Percentiles rank a stretch among this genome's conserved stretches.
Conservation (phyloP, 1,140 invertebrate species). For the Temnothorax nylanderi region DNA sequence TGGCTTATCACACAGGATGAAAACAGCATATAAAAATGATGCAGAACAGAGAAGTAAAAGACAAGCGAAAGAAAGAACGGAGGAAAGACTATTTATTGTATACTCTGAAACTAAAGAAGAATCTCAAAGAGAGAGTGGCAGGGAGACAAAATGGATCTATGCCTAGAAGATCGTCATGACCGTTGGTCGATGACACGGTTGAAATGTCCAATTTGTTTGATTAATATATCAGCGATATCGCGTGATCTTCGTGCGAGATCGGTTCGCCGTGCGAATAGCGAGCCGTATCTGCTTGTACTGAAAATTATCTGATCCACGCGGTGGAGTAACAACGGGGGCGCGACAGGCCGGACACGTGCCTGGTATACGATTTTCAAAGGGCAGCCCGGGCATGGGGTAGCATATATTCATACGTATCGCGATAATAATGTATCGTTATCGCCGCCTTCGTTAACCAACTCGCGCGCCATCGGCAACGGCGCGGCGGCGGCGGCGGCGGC, state of each 20-base stretch:
- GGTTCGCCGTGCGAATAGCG: conserved; percentile 61
- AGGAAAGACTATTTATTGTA: not conserved
- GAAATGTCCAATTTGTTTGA: conserved; percentile 64
- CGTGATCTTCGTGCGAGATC: conserved; percentile 68
- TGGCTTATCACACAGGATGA: not conserved
- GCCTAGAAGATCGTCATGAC: not conserved
- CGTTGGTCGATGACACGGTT: conserved; percentile 27
- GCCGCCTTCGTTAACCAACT: conserved; percentile 70
- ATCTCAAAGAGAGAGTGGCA: not conserved
- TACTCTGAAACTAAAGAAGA: not conserved
- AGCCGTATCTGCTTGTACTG: conserved; percentile 63
- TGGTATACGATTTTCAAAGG: conserved; percentile 68
- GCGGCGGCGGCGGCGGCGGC: not conserved
- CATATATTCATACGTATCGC: conserved; percentile 63
- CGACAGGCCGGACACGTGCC: conserved; percentile 74
- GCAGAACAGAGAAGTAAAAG: not conserved
- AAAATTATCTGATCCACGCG: conserved; percentile 73
- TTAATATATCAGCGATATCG: conserved; percentile 73
- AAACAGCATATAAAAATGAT: not conserved
- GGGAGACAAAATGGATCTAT: not conserved
- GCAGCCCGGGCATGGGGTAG: conserved; percentile 59
- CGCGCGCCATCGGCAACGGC: conserved; percentile 59
- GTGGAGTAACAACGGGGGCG: conserved; percentile 72
- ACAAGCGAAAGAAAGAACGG: not conserved
- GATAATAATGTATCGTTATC: conserved; percentile 75